These are phyloP conservation scores for Anhinga rufa DNA, from an alignment of 2,113 vertebrate genomes.

Conservation along the genomic window DNA sequence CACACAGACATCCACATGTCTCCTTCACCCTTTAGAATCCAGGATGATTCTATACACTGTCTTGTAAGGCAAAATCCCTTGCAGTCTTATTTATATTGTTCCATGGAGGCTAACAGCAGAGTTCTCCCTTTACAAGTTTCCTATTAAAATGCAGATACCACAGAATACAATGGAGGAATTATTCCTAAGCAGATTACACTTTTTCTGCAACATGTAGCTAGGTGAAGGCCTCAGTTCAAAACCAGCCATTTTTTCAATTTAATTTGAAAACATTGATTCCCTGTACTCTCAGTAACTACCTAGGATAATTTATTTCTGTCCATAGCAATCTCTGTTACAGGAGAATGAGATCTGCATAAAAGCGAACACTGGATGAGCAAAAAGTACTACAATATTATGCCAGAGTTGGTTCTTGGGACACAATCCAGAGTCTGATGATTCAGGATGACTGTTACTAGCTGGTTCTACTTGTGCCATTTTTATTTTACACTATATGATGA, in stretches of 20 bases:
- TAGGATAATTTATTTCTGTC: background rate
- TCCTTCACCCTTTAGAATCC: background rate
- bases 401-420: background rate
- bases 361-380: background rate
- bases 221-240: background rate
- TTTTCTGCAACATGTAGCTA: background rate
- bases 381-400: background rate
- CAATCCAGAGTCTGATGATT: background rate
- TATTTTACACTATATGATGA: background rate
- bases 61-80: background rate
- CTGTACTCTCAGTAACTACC: background rate
- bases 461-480: background rate
- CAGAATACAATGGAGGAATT: background rate
- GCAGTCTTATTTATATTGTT: background rate
- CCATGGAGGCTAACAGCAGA: background rate
- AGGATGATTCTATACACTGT: background rate
- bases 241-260: background rate
- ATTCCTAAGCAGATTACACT: background rate
- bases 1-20: background rate
- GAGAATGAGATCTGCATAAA: background rate
- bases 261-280: background rate
- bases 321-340: background rate
- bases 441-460: background rate
- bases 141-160: background rate
- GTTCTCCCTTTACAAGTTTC: background rate